Percentiles rank a stretch among this genome's conserved stretches.
Evolutionary conservation across 2,797 vertebrate species (phyloP).

Genomic region (Coregonus suidteri): DNA sequence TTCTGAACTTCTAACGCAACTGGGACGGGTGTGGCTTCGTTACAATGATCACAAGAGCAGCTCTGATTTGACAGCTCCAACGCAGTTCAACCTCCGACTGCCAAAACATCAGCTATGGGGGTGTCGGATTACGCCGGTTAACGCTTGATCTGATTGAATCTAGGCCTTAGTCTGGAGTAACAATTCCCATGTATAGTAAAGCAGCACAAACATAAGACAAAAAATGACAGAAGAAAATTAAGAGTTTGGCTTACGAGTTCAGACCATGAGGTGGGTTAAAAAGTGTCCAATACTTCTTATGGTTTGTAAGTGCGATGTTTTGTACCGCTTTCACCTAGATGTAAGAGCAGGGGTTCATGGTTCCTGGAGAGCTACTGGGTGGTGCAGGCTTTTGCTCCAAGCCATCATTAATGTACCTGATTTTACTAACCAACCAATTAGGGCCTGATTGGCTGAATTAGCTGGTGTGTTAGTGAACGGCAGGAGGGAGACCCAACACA

Average conservation of each 20-base stretch:
- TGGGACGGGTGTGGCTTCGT: too few relatives aligned
- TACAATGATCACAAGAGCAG: too few relatives aligned
- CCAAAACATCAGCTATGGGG: too few relatives aligned
- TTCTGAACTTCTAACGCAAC: too few relatives aligned
- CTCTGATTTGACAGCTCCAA: too few relatives aligned
- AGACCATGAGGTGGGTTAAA: conserved; percentile 32
- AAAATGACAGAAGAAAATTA: conserved; percentile 1
- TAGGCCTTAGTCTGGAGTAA: conserved; percentile 16
- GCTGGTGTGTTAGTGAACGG: not conserved
- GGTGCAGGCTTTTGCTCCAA: too few relatives aligned
- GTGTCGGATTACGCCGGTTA: too few relatives aligned
- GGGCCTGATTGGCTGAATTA: not conserved
- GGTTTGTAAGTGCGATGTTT: conserved; percentile 33
- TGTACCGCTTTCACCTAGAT: not conserved
- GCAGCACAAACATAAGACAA: conserved; percentile 36
- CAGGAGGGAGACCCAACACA: not conserved
- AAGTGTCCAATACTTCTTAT: conserved; percentile 1
- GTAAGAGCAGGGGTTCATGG: not conserved
- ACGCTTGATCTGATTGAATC: too few relatives aligned
- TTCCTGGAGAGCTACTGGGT: too few relatives aligned
- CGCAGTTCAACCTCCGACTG: too few relatives aligned
- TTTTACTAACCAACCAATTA: not conserved
- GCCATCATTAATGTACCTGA: too few relatives aligned
- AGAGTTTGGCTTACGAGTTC: conserved; percentile 49
- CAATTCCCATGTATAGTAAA: conserved; percentile 38